phyloP scores from a whole-genome alignment of 2,113 vertebrate genomes.

The Struthio camelus region DNA sequence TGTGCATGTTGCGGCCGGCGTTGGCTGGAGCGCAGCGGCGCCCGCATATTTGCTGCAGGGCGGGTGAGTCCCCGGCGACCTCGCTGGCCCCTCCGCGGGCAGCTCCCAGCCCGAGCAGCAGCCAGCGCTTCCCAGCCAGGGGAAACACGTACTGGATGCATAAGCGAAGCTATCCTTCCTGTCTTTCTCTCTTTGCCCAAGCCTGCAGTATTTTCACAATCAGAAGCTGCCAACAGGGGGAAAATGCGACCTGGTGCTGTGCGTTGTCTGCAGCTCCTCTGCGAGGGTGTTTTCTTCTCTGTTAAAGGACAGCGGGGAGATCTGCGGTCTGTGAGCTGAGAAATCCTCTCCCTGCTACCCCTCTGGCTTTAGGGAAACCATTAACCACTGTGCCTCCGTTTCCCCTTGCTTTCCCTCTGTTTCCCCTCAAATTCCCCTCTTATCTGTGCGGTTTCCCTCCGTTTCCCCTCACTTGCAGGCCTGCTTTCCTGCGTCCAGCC shows the following conservation, averaged over 20 bases:
- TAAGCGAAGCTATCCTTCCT: not conserved
- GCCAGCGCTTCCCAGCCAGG: not conserved
- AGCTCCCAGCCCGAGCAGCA: not conserved
- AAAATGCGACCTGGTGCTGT: accelerated
- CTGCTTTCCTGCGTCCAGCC: not conserved
- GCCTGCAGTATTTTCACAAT: not conserved
- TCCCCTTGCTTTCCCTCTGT: not conserved
- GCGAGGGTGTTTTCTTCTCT: accelerated
- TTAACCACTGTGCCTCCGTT: not conserved
- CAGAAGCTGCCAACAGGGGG: not conserved
- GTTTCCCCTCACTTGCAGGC: not conserved
- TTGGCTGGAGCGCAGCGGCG: not conserved
- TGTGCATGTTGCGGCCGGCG: not conserved
- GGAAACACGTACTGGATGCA: not conserved
- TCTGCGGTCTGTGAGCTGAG: accelerated
- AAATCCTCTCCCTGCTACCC: not conserved
- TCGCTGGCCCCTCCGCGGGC: not conserved
- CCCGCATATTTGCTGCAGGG: not conserved
- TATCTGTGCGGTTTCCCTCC: not conserved
- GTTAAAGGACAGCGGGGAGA: not conserved
- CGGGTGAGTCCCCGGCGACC: not conserved
- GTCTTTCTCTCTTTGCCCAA: not conserved
- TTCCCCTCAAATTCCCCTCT: not conserved
- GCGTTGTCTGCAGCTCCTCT: not conserved
- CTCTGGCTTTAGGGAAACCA: not conserved